phyloP scores from a whole-genome alignment of 1,140 invertebrate species.

The Drosophila lowei region DNA sequence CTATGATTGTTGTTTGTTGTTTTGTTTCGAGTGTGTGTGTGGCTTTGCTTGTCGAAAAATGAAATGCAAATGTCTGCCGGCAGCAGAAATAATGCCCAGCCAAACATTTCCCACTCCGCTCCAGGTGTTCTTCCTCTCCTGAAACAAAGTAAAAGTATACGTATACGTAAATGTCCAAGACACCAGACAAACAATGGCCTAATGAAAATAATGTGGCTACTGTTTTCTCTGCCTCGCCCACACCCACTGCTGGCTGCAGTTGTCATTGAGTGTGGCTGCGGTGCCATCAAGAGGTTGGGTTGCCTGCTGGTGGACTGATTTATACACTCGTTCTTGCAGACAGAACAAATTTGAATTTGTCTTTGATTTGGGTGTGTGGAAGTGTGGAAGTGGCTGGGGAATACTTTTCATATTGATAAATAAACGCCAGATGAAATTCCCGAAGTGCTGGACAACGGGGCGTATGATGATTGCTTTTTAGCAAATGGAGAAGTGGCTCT shows the following conservation, averaged over 20 bases:
- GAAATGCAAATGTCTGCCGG: conserved; percentile 73
- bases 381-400: neutral
- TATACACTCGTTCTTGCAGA: conserved; percentile 28
- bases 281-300: conserved; percentile 29
- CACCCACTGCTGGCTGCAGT: conserved; percentile 46
- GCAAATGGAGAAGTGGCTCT: no score
- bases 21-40: neutral
- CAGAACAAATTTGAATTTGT: conserved; percentile 42
- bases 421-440: conserved; percentile 53
- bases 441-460: conserved; percentile 24
- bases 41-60: conserved; percentile 75
- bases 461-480: conserved; percentile 17
- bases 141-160: conserved; percentile 39
- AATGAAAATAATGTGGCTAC: conserved; percentile 78
- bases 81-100: conserved; percentile 65
- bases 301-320: conserved; percentile 23
- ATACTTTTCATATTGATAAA: conserved; percentile 66
- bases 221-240: conserved; percentile 27
- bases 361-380: conserved; percentile 20
- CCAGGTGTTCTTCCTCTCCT: conserved; percentile 43
- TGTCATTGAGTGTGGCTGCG: conserved; percentile 70
- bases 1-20: conserved; percentile 23
- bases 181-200: conserved; percentile 51
- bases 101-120: conserved; percentile 43
- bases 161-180: conserved; percentile 31